Conservation (phyloP, 2,888 invertebrate species). For the Deilephila porcellus region DNA sequence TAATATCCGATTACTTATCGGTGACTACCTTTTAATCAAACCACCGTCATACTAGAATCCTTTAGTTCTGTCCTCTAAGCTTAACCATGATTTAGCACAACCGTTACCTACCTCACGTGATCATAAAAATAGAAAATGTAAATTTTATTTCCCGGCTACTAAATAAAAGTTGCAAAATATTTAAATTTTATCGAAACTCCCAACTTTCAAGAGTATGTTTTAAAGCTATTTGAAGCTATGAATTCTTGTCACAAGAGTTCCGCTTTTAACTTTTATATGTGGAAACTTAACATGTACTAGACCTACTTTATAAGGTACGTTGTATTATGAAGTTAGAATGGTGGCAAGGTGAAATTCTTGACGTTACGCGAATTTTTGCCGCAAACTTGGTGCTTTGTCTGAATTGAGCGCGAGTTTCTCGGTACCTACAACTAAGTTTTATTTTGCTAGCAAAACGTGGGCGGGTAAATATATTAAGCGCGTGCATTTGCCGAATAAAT, state of each 20-base stretch:
- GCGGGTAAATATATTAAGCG: neutral
- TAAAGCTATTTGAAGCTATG: neutral
- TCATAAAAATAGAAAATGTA: neutral
- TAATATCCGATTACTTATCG: no score
- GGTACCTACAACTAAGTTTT: conserved; percentile 3
- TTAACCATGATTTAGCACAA: neutral
- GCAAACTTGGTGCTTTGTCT: conserved; percentile 5
- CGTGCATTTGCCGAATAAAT: conserved; percentile 10
- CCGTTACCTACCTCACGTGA: neutral
- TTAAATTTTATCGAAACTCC: neutral
- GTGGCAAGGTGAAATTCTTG: conserved; percentile 6
- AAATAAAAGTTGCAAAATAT: neutral
- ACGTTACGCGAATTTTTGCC: conserved; percentile 1
- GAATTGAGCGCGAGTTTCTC: neutral
- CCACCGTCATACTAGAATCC: no score
- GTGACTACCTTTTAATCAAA: no score
- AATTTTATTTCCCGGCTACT: neutral
- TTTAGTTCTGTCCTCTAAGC: no score
- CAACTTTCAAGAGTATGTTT: neutral
- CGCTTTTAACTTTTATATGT: neutral
- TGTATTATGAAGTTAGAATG: conserved; percentile 6
- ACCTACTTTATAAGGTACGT: neutral
- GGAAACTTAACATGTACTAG: neutral
- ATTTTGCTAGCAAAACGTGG: neutral
- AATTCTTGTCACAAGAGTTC: neutral